Percentiles rank a stretch among this genome's conserved stretches.
These are phyloP conservation scores for Centropus bengalensis DNA, from an alignment of 2,113 vertebrate species.

Conservation along the genomic window DNA sequence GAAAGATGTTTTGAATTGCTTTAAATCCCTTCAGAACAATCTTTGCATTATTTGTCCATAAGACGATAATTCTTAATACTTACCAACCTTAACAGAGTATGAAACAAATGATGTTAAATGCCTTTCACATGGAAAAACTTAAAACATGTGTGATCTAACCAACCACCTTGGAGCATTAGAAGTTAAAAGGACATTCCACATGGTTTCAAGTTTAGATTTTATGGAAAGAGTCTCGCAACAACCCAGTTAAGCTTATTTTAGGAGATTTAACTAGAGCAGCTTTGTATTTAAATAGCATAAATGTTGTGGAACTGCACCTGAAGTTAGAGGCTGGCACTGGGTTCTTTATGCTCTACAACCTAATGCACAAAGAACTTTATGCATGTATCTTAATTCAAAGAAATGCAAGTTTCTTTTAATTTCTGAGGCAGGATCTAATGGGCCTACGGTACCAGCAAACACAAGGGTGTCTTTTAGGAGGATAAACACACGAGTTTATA, in stretches of 20 bases:
- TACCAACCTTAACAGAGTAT: not conserved
- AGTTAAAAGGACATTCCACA: not conserved
- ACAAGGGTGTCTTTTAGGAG: not conserved
- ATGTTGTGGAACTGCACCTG: not conserved
- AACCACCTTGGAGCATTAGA: not conserved
- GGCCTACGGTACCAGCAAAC: not conserved
- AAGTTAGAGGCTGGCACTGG: not conserved
- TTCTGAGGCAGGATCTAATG: not conserved
- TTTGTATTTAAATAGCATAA: conserved; percentile 38
- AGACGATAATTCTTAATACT: not conserved
- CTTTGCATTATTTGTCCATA: not conserved
- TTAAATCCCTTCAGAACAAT: not conserved
- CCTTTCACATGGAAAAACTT: not conserved
- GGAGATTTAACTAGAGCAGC: conserved; percentile 25
- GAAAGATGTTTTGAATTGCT: not conserved
- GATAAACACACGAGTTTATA: too few relatives aligned
- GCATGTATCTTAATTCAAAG: not conserved
- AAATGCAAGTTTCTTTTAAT: not conserved
- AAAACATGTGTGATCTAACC: not conserved
- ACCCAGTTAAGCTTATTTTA: conserved; percentile 25
- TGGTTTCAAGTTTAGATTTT: not conserved
- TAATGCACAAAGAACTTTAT: not conserved
- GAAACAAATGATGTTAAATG: not conserved
- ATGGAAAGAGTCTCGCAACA: not conserved
- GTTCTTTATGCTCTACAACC: not conserved